Percentiles rank a stretch among this genome's conserved stretches.
Conservation (phyloP, 2,113 vertebrate species). For the Grus americana region DNA sequence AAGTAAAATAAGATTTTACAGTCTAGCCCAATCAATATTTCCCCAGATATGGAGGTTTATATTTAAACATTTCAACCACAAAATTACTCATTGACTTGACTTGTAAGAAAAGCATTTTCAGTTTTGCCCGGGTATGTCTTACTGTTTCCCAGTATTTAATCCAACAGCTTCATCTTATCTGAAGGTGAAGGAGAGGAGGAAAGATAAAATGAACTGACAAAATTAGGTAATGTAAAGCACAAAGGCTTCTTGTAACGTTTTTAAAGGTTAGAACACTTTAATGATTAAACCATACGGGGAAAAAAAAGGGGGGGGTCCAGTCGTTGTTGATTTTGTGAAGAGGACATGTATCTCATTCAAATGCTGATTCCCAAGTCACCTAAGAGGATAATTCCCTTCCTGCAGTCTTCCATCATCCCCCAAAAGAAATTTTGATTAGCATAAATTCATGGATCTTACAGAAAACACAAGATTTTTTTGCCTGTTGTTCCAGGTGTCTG, state of each 20-base stretch:
- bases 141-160: neutral
- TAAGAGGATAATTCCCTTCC: neutral
- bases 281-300: neutral
- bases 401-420: neutral
- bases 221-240: neutral
- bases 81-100: conserved; percentile 55
- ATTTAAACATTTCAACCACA: conserved; percentile 41
- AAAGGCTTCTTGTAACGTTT: neutral
- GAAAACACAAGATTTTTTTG: neutral
- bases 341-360: neutral
- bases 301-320: neutral
- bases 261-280: neutral
- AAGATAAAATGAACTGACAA: neutral
- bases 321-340: neutral
- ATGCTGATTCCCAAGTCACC: neutral
- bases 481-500: neutral
- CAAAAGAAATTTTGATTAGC: neutral
- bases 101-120: conserved; percentile 36
- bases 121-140: neutral
- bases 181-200: neutral
- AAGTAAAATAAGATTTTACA: neutral
- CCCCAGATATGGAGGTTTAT: neutral
- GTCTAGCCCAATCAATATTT: neutral
- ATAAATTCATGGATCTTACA: neutral
- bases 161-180: neutral